Percentiles rank a stretch among this genome's conserved stretches.
Evolutionary conservation across 1,140 invertebrate genomes (phyloP).

Genomic region (Camponotus vicinus): DNA sequence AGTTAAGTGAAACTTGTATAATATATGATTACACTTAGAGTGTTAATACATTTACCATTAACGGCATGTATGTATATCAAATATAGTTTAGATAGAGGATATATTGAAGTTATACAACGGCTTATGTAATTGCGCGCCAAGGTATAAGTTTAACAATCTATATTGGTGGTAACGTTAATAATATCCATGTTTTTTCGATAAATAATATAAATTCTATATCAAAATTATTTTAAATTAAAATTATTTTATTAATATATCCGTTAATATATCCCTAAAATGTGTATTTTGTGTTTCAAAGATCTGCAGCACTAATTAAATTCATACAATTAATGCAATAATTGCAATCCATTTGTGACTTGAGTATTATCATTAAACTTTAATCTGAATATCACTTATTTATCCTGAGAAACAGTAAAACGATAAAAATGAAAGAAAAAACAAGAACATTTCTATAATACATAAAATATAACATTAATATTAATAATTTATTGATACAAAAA

Average conservation of each 20-base stretch:
- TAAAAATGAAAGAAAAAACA: background rate
- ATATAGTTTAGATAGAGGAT: slow-evolving; percentile 16
- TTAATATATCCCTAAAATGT: background rate
- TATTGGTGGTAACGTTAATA: background rate
- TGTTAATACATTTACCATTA: slow-evolving; percentile 4
- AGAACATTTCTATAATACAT: background rate
- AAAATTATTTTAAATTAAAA: background rate
- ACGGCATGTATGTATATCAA: background rate
- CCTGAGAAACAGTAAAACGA: background rate
- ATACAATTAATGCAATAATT: background rate
- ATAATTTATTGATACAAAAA: background rate
- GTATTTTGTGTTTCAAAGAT: too few species aligned
- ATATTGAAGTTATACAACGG: slow-evolving; percentile 11
- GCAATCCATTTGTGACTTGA: too few species aligned
- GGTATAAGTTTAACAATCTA: slow-evolving; percentile 7
- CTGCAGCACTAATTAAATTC: background rate
- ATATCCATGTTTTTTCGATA: background rate
- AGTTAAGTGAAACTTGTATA: slow-evolving; percentile 7
- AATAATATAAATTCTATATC: background rate
- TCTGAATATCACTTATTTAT: too few species aligned
- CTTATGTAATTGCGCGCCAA: background rate
- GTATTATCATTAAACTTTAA: too few species aligned
- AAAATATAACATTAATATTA: background rate
- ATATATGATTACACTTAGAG: slow-evolving; percentile 30
- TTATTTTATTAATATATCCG: background rate